A percentile compares a stretch with the other conserved stretches of the same genome.
Conservation (phyloP, 2,888 invertebrate genomes). For the Lepidocyrtoides sp. region DNA sequence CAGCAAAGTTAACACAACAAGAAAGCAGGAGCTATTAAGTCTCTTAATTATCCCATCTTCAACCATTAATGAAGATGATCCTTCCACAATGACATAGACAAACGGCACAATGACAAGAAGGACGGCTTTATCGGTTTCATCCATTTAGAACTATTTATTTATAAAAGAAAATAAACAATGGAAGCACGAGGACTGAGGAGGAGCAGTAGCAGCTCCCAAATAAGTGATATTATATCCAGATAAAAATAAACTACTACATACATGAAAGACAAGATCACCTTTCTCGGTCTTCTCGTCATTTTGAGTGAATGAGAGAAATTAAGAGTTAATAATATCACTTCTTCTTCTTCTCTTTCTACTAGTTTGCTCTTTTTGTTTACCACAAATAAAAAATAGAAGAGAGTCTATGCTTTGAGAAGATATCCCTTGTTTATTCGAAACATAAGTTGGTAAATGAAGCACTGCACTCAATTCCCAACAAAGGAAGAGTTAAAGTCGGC, state of each 20-base stretch:
- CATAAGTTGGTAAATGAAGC: conserved; percentile 55
- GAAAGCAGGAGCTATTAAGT: conserved; percentile 72
- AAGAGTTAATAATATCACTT: conserved; percentile 58
- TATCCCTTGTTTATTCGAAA: too few species aligned
- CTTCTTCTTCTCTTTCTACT: not conserved
- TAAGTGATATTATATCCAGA: conserved; percentile 28
- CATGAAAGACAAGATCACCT: conserved; percentile 54
- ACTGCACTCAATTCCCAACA: too few species aligned
- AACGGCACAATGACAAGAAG: conserved; percentile 67
- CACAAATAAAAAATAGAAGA: conserved; percentile 32
- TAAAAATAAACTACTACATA: conserved; percentile 43
- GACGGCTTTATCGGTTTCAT: conserved; percentile 66
- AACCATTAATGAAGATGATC: conserved; percentile 74
- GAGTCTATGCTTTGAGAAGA: too few species aligned
- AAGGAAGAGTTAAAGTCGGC: too few species aligned
- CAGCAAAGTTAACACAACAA: conserved; percentile 20
- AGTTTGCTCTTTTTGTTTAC: not conserved
- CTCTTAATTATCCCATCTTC: conserved; percentile 76
- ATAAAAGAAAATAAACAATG: conserved; percentile 13
- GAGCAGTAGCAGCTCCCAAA: not conserved
- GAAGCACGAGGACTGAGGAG: conserved; percentile 18
- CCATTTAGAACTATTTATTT: conserved; percentile 55
- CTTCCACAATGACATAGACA: conserved; percentile 75
- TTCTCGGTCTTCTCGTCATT: conserved; percentile 10
- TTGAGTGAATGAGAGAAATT: conserved; percentile 42